phyloP scores from a whole-genome alignment of 2,113 vertebrate genomes.

The Myotis lucifugus region DNA sequence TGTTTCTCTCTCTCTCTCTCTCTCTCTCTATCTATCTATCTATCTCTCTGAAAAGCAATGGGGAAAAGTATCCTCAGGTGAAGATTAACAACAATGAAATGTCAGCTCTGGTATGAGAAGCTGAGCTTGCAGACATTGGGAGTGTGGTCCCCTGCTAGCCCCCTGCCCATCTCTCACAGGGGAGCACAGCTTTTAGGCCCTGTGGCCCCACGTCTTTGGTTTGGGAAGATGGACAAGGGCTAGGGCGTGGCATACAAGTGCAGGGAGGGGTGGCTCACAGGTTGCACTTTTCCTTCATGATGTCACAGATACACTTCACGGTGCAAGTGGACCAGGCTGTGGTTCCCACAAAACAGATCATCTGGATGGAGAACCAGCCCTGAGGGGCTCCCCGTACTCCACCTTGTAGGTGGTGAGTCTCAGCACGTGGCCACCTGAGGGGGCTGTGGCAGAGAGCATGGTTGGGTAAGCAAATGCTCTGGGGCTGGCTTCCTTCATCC shows the following conservation, averaged over 20 bases:
- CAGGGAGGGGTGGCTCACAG: conserved; percentile 56
- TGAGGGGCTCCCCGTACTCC: conserved; percentile 75
- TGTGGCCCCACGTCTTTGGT: background rate
- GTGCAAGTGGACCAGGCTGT: conserved; percentile 76
- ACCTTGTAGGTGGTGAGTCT: conserved; percentile 53
- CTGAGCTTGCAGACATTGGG: background rate
- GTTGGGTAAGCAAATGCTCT: background rate
- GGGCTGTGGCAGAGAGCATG: background rate
- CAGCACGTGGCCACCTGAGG: conserved; percentile 50
- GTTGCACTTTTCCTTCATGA: conserved; percentile 51
- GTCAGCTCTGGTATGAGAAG: background rate
- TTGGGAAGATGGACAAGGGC: fast-evolving
- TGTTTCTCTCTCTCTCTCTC: too few relatives aligned
- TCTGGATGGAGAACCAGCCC: conserved; percentile 76
- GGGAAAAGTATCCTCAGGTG: too few relatives aligned
- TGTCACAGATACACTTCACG: conserved; percentile 73
- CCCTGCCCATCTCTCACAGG: background rate
- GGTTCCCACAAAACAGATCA: conserved; percentile 77
- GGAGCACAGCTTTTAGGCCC: too few relatives aligned
- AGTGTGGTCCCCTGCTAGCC: background rate
- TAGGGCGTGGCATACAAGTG: background rate
- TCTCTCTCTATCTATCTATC: too few relatives aligned
- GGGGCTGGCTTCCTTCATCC: background rate
- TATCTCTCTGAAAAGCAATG: too few relatives aligned
- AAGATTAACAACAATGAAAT: too few relatives aligned